Percentiles rank a stretch among this genome's conserved stretches.
phyloP scores from a whole-genome alignment of 2,888 invertebrate species.

The Diarsia brunnea region DNA sequence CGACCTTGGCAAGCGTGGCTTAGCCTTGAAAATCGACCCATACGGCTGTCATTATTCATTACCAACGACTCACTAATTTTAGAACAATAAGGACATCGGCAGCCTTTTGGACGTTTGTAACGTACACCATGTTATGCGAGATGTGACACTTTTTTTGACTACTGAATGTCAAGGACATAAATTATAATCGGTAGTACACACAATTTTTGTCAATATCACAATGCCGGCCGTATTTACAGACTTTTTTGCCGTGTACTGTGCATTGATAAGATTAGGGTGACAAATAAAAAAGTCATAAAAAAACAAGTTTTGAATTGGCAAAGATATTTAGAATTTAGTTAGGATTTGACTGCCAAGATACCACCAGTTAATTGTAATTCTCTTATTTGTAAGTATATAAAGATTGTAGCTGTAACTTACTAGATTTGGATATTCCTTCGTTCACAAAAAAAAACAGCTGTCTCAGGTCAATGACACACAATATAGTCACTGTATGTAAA shows the following conservation, averaged over 20 bases:
- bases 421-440: no score
- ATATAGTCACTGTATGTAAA: constrained; percentile 9
- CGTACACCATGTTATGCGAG: not conserved
- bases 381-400: not conserved
- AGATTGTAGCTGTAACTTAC: not conserved
- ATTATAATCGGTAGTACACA: not conserved
- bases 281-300: not conserved
- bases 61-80: not conserved
- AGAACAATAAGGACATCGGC: not conserved
- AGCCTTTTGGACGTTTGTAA: not conserved
- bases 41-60: not conserved
- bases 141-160: not conserved
- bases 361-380: not conserved
- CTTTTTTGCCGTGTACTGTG: not conserved
- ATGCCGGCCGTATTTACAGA: not conserved
- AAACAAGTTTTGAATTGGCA: not conserved
- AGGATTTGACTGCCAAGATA: not conserved
- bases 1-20: not conserved
- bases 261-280: not conserved
- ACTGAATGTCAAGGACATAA: not conserved
- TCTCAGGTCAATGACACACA: not conserved
- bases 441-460: not conserved
- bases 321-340: not conserved
- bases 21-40: not conserved
- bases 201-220: not conserved